phyloP scores from a whole-genome alignment of 2,113 vertebrate genomes.

The Mobula birostris region DNA sequence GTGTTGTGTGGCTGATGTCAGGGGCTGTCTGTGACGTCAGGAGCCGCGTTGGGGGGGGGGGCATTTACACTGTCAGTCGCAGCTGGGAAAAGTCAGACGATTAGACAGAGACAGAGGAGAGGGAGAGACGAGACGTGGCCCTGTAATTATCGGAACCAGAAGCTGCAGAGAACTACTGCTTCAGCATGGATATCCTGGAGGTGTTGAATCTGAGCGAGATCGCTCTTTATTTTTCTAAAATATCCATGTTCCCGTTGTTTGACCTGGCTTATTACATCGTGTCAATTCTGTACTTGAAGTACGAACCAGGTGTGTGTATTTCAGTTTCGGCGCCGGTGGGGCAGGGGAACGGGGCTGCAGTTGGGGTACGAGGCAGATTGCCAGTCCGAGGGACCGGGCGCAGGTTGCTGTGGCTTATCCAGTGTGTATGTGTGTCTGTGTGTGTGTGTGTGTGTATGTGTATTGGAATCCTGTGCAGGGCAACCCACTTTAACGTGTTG shows the following conservation, averaged over 20 bases:
- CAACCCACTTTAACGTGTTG: neutral
- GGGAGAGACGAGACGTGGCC: neutral
- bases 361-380: neutral
- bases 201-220: constrained; percentile 77
- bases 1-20: constrained; percentile 39
- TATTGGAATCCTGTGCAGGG: neutral
- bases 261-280: constrained; percentile 92
- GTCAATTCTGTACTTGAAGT: constrained; percentile 94
- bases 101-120: constrained; percentile 46
- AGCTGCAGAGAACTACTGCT: neutral
- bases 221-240: constrained; percentile 76
- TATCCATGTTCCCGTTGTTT: constrained; percentile 89
- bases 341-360: neutral
- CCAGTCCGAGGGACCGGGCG: neutral
- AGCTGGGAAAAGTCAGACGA: constrained; percentile 47
- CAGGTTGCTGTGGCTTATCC: neutral
- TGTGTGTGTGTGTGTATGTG: neutral
- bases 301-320: constrained; percentile 81
- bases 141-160: neutral
- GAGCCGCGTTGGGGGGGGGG: neutral
- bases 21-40: constrained; percentile 16
- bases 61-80: constrained; percentile 38
- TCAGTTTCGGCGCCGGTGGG: neutral
- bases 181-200: constrained; percentile 73
- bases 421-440: too few species aligned